Evolutionary conservation across 2,797 vertebrate species (phyloP), one percentile per base, ranked within the genome.

Genomic region (Tangara arthus): DNA sequence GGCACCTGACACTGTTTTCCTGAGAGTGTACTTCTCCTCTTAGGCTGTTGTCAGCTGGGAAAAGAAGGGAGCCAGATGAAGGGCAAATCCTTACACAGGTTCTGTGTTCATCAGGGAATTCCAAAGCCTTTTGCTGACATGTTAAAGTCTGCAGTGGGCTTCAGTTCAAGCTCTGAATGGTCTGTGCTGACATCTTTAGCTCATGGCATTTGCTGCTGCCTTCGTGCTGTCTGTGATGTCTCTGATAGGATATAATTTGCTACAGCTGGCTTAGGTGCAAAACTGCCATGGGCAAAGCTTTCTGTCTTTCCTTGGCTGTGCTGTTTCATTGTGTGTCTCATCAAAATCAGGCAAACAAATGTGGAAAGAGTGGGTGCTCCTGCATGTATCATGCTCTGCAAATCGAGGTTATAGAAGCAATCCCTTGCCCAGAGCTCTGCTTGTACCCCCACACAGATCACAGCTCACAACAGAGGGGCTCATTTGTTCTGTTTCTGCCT

Each of bases 401-500:
- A 95, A 89, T 90, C 7, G 64, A 82, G 27, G 32, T 9, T 76
- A 14, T 11, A 32, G 82, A 90, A 90, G 61, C 46, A 70, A 52
- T 79, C 59, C 12, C 41, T 94, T 77, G 68, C 49, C 71, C 37
- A 87, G 59, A 95, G 65, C 39, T 49, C 59, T 71, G 64, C 84
- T 91, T 86, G 44, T 82, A 77, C 57, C 10, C 4, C 37, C 9
- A 6, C 60, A 44, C 15, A 61, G 69, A 85, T 83, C 84, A 88
- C 68, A 95, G 77, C 65, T 68, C 37, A 39, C 2, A 15, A 41
- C 57, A 37, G 59, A 85, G 82, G 50, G 47, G 80, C 52, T 91
- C 75, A 44, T 97, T 96, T 96, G 76, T 92, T 95, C 91, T 93
- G 57, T 86, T 97, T 97, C 93, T 95, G 50, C 90, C 78, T 82